Evolutionary conservation across 2,113 vertebrate species (phyloP).

Genomic region (Tringa solitaria): DNA sequence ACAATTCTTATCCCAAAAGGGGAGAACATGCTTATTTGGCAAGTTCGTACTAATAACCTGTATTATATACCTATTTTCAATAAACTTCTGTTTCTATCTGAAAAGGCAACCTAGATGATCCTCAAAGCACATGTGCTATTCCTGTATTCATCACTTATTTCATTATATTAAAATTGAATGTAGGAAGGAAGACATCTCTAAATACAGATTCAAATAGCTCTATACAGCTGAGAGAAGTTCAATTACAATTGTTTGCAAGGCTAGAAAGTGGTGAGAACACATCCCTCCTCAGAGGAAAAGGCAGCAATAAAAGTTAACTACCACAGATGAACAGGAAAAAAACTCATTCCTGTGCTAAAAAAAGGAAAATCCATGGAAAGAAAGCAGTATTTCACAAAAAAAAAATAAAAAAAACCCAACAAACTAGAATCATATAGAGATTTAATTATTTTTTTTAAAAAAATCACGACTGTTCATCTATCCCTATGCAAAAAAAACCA

Average conservation of each 20-base stretch:
- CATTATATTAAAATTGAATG: not conserved
- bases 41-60: not conserved
- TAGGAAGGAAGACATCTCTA: not conserved
- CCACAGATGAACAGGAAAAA: rapidly evolving
- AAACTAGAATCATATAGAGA: not conserved
- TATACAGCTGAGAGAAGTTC: not conserved
- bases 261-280: not conserved
- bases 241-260: not conserved
- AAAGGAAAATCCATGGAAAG: not conserved
- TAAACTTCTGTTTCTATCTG: not conserved
- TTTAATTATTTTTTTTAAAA: not conserved
- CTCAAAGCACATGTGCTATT: not conserved
- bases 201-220: not conserved
- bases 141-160: not conserved
- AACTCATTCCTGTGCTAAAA: not conserved
- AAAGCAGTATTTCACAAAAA: not conserved
- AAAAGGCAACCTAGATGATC: not conserved
- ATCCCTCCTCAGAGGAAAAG: not conserved
- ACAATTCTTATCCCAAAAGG: not conserved
- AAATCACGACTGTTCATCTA: not conserved
- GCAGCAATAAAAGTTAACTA: not conserved
- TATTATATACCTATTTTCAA: not conserved
- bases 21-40: rapidly evolving
- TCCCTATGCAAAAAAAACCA: not conserved
- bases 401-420: no score